These are phyloP conservation scores for Lacerta agilis DNA, from an alignment of 2,797 vertebrate genomes.

Conservation along the genomic window DNA sequence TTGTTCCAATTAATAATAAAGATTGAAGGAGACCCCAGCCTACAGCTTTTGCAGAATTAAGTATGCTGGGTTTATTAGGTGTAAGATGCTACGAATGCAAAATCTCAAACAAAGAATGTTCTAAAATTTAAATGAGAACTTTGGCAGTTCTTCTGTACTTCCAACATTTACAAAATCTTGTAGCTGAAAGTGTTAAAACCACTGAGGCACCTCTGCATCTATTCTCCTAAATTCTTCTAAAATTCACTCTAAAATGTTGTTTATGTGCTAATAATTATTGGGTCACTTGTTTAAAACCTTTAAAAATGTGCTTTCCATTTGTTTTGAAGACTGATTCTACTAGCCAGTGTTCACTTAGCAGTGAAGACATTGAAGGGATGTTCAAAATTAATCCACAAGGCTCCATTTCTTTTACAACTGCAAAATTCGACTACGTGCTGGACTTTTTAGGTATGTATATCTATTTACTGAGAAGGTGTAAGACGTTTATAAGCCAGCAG, in stretches of 20 bases:
- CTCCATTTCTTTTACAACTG: slow-evolving; percentile 90
- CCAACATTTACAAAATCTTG: too few relatives aligned
- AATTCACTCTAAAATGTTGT: too few relatives aligned
- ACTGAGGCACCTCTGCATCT: too few relatives aligned
- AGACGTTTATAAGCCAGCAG: neutral
- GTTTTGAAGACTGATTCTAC: slow-evolving; percentile 88
- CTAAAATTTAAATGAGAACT: too few relatives aligned
- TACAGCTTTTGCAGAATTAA: neutral
- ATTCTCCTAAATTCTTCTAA: too few relatives aligned
- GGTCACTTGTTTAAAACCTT: neutral
- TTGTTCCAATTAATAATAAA: too few relatives aligned
- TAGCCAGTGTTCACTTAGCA: slow-evolving; percentile 90
- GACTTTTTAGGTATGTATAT: slow-evolving; percentile 89
- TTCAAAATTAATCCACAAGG: slow-evolving; percentile 89
- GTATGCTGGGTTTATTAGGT: neutral
- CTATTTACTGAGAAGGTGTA: neutral
- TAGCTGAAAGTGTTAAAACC: too few relatives aligned
- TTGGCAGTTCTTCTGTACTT: too few relatives aligned
- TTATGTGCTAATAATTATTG: too few relatives aligned
- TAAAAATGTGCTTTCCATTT: slow-evolving; percentile 46
- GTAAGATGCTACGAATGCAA: neutral
- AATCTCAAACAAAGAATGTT: neutral
- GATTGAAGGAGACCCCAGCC: neutral
- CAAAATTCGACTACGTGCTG: slow-evolving; percentile 94
- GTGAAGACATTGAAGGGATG: slow-evolving; percentile 93